phyloP scores from a whole-genome alignment of 2,888 invertebrate genomes.

The Heteromyza rotundicornis region DNA sequence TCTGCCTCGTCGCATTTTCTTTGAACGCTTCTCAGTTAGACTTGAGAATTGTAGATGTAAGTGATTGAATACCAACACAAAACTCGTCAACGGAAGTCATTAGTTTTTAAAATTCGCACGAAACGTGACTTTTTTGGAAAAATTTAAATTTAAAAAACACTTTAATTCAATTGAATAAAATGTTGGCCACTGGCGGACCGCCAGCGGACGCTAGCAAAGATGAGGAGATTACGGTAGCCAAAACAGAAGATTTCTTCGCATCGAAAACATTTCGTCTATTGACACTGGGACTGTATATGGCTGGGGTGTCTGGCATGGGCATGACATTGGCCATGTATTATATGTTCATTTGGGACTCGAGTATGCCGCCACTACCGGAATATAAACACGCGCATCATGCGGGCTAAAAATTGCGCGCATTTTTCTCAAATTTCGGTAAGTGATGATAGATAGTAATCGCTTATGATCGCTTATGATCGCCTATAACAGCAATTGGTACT shows the following conservation, averaged over 20 bases:
- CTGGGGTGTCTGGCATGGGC: constrained; percentile 57
- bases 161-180: no score
- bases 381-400: constrained; percentile 56
- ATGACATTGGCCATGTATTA: constrained; percentile 57
- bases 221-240: constrained; percentile 48
- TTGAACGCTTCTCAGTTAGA: constrained; percentile 27
- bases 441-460: not conserved
- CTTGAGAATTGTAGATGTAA: constrained; percentile 20
- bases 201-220: constrained; percentile 43
- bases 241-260: constrained; percentile 54
- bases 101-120: no score
- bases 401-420: constrained; percentile 40
- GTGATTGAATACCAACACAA: constrained; percentile 7
- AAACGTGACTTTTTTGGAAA: no score
- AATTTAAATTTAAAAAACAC: no score
- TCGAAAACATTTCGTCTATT: constrained; percentile 55
- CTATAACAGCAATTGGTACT: no score
- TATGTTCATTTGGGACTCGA: constrained; percentile 59
- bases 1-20: constrained; percentile 21
- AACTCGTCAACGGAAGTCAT: no score
- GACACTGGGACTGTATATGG: constrained; percentile 54
- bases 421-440: not conserved
- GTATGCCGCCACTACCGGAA: constrained; percentile 58
- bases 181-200: constrained; percentile 12
- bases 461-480: no score